A percentile compares a stretch with the other conserved stretches of the same genome.
These are phyloP conservation scores for Micronycteris hirsuta DNA, from an alignment of 2,113 vertebrate species.

Conservation along the genomic window DNA sequence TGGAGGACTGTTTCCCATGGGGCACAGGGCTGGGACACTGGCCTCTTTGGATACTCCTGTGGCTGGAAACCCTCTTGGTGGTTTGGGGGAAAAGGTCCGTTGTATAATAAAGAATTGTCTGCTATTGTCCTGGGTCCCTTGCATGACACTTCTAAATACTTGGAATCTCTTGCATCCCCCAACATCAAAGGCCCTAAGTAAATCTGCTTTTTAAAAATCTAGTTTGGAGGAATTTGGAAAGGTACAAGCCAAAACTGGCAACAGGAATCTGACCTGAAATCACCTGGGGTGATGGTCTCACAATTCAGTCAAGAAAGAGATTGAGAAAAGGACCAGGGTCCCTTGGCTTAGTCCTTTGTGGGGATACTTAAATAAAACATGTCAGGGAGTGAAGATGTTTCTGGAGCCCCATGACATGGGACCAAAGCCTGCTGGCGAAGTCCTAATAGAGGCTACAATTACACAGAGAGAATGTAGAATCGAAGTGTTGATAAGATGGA, in stretches of 20 bases:
- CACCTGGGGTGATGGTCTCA: background rate
- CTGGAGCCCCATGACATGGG: too few species aligned
- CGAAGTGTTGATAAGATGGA: background rate
- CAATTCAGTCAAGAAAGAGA: background rate
- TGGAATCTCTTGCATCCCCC: background rate
- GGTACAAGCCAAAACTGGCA: background rate
- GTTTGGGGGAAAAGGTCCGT: background rate
- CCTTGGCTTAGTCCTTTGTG: background rate
- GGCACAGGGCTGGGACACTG: background rate
- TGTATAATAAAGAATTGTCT: background rate
- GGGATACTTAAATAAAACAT: background rate
- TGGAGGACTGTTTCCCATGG: too few species aligned
- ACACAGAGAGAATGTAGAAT: background rate
- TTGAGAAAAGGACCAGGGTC: background rate
- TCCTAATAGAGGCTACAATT: background rate
- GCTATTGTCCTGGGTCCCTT: background rate
- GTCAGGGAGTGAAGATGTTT: background rate
- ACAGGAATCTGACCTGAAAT: background rate
- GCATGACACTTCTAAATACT: background rate
- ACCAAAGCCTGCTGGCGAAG: background rate
- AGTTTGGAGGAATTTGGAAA: background rate
- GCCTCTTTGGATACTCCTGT: background rate
- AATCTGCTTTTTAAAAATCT: background rate
- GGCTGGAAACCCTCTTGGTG: background rate
- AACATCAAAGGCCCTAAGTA: background rate